Evolutionary conservation across 2,113 vertebrate species (phyloP).

Genomic region (Myrmecobius fasciatus): DNA sequence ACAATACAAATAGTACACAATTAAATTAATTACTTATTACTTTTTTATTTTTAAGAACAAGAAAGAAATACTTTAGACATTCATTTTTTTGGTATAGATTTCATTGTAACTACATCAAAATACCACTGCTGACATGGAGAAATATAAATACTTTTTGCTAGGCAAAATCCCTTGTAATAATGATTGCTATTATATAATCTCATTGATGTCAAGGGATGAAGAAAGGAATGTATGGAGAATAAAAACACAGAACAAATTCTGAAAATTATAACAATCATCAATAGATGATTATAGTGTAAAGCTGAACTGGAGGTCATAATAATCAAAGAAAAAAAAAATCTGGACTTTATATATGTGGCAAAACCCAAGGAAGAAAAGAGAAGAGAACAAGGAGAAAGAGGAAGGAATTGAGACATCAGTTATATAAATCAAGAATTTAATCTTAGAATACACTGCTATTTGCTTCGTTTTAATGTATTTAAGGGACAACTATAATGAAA

Average conservation of each 20-base stretch:
- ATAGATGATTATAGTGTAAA: slow-evolving; percentile 25
- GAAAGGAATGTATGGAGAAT: slow-evolving; percentile 21
- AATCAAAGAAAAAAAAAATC: slow-evolving; percentile 36
- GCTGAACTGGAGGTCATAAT: slow-evolving; percentile 23
- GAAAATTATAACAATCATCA: slow-evolving; percentile 34
- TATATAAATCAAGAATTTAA: slow-evolving; percentile 37
- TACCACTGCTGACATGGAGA: slow-evolving; percentile 29
- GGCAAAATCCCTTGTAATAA: not conserved
- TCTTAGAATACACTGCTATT: slow-evolving; percentile 10
- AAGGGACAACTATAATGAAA: slow-evolving; percentile 27
- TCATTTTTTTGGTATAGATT: slow-evolving; percentile 38
- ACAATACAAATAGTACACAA: slow-evolving; percentile 44
- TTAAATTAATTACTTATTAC: slow-evolving; percentile 24
- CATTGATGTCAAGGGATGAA: not conserved
- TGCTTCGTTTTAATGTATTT: not conserved
- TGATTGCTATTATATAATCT: slow-evolving; percentile 38
- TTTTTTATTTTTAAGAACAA: not conserved
- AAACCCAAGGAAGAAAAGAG: slow-evolving; percentile 27
- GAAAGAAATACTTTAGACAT: slow-evolving; percentile 20
- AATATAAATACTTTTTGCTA: not conserved
- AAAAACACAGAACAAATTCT: slow-evolving; percentile 19
- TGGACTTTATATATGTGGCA: slow-evolving; percentile 31
- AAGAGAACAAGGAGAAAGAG: not conserved
- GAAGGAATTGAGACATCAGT: slow-evolving; percentile 36
- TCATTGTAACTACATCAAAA: slow-evolving; percentile 44